Conservation (phyloP, 2,797 vertebrate species). For the Semaprochilodus insignis region DNA sequence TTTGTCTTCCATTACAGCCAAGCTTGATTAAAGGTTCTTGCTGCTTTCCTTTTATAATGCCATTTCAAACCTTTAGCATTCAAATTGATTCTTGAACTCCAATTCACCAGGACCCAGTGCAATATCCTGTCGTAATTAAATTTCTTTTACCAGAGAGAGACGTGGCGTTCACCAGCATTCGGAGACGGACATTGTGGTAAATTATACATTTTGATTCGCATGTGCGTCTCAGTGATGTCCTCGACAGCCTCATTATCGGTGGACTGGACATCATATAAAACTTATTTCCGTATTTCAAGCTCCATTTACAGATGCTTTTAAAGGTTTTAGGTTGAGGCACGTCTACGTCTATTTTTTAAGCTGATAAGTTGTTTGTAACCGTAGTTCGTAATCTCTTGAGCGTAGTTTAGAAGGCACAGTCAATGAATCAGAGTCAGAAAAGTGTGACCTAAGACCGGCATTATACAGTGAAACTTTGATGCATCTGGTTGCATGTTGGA, state of each 20-base stretch:
- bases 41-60: constrained; percentile 32
- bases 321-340: not conserved
- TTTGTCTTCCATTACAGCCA: constrained; percentile 52
- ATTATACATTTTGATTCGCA: constrained; percentile 1
- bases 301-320: not conserved
- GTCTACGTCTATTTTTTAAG: not conserved
- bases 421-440: not conserved
- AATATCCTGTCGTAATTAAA: constrained; percentile 41
- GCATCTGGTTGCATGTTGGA: too few species aligned
- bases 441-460: not conserved
- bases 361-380: not conserved
- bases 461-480: too few species aligned
- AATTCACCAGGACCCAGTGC: constrained; percentile 26
- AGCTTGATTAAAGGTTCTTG: constrained; percentile 51
- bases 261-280: not conserved
- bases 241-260: not conserved
- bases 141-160: constrained; percentile 30
- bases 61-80: constrained; percentile 36
- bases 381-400: constrained; percentile 1
- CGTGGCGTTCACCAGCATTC: not conserved
- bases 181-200: not conserved
- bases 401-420: not conserved
- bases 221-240: not conserved
- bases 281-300: not conserved
- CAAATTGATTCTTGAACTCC: constrained; percentile 51